phyloP scores from a whole-genome alignment of 2,888 invertebrate genomes.

The Andrena dorsata region DNA sequence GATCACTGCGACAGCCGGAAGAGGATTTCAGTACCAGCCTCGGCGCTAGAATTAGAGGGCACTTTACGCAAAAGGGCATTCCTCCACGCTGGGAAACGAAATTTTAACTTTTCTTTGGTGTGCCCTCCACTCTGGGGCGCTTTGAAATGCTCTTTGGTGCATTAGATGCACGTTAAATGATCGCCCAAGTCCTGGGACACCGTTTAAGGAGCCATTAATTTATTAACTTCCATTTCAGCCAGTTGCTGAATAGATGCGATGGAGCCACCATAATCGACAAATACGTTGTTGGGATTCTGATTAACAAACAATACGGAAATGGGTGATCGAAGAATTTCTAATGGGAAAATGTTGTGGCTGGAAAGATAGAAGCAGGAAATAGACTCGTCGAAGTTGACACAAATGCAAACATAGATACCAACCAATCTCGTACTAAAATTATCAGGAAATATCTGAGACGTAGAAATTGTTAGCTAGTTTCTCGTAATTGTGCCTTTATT shows the following conservation, averaged over 20 bases:
- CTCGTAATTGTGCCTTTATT: no score
- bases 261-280: not conserved
- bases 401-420: no score
- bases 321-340: no score
- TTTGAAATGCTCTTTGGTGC: slow-evolving; percentile 6
- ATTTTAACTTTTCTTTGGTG: slow-evolving; percentile 47
- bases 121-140: slow-evolving; percentile 21
- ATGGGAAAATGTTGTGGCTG: no score
- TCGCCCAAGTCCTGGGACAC: slow-evolving; percentile 8
- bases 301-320: not conserved
- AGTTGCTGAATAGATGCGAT: not conserved
- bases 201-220: slow-evolving; percentile 16
- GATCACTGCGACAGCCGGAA: slow-evolving; percentile 50
- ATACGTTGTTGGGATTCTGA: not conserved
- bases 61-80: slow-evolving; percentile 38
- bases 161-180: not conserved
- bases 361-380: no score
- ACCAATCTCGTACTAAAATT: no score
- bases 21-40: slow-evolving; percentile 38
- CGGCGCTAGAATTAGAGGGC: slow-evolving; percentile 56
- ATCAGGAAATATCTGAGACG: no score
- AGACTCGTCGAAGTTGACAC: no score
- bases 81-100: slow-evolving; percentile 19
- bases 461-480: no score
- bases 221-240: not conserved